Evolutionary conservation across 2,888 invertebrate species (phyloP), one percentile per base, ranked within the genome.

Genomic region (Buathra laborator): DNA sequence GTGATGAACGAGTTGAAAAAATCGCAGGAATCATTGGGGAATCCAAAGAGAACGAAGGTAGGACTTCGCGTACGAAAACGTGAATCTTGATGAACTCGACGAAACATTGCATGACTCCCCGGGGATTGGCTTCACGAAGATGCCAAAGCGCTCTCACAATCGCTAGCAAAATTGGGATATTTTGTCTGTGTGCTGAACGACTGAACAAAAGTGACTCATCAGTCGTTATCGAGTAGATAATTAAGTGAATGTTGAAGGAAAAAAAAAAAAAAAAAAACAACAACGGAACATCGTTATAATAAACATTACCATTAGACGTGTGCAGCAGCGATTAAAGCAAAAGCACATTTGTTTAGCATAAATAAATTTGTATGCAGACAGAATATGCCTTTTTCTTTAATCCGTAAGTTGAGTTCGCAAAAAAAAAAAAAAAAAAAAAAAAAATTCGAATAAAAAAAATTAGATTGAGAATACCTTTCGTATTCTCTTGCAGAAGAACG

Each of bases 1-100:
- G 91, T 92, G 32, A 90, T 92, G 66, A 87, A 90, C 79, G 91
- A 92, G 83, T 68, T 92, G 72, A 90, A 89, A 70, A 90, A 89
- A 64, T 91, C 91, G 12, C 88, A 88, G 53, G 90, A 90, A 66
- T 90, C 91, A 24, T 81, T 92, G 76, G 83, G 84, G 32, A 87
- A 86, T 81, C 86, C 80, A 32, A 85, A 59, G 70, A 86, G 86
- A 86, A 71, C 75, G 79, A 87, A 88, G 84, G 88, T 86, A 84
- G 83, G 87, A 64, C 44, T 85, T 70, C 79, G 85, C 32, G 29
- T 14, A 51, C 82, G 85, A 56, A 82, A 79, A 48, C 82, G 76
- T 44, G 82, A 85, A n/a, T 16, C 82, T 51, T 85, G 79, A 85
- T 59, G 64, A 46, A 67, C 51, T 43, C 82, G 56, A 46, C 29